Conservation (phyloP, 2,797 vertebrate genomes). For the Chloroceryle amazona region DNA sequence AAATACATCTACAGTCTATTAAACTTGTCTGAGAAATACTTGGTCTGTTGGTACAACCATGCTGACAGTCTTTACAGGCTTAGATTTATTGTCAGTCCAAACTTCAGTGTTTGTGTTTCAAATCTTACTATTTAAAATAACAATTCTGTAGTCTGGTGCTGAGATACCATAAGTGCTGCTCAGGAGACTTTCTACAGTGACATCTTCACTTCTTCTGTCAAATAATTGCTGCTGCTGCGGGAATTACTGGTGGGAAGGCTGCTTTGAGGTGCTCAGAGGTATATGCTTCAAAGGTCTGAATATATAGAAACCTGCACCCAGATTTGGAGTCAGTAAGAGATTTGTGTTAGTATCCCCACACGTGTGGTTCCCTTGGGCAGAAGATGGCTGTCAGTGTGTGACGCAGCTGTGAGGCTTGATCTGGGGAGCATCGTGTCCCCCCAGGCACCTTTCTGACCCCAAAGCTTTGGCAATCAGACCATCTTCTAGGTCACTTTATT, state of each 20-base stretch:
- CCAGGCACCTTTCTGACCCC: fast-evolving
- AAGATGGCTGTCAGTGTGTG: neutral
- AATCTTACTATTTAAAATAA: neutral
- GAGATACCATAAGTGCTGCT: neutral
- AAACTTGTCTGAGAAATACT: neutral
- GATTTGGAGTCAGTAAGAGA: neutral
- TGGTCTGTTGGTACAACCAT: neutral
- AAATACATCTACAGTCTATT: neutral
- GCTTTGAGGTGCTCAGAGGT: neutral
- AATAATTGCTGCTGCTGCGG: neutral
- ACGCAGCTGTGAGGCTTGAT: neutral
- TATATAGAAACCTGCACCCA: neutral
- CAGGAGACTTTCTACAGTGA: neutral
- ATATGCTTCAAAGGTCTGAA: neutral
- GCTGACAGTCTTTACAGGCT: neutral
- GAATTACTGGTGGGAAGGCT: neutral
- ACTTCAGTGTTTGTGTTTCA: neutral
- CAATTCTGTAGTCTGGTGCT: neutral
- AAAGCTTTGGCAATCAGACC: neutral
- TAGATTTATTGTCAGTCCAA: neutral
- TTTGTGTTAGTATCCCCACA: fast-evolving
- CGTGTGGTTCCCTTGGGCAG: fast-evolving
- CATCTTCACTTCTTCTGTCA: neutral
- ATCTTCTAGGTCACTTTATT: neutral
- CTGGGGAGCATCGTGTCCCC: neutral